Conservation (phyloP, 1,140 invertebrate species). For the Papilio dardanus region DNA sequence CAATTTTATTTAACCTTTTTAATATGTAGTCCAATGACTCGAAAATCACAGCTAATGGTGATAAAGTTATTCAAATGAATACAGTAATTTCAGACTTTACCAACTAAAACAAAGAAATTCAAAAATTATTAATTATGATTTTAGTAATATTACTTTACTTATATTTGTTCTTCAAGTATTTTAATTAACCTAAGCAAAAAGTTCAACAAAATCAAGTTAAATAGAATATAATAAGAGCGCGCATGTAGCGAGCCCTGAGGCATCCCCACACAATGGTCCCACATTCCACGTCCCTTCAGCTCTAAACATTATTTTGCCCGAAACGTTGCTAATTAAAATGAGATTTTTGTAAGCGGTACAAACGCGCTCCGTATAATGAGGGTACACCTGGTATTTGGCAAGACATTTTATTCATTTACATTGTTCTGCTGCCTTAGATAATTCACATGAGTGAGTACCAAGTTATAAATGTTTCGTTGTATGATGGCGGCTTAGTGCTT, state of each 20-base stretch:
- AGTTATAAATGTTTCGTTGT: not conserved
- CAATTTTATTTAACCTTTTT: too few species aligned
- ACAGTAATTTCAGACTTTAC: too few species aligned
- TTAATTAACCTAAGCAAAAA: not conserved
- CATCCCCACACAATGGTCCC: constrained; percentile 30
- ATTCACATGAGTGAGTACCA: not conserved
- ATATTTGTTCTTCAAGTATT: not conserved
- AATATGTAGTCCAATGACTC: too few species aligned
- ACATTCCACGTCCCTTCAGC: constrained; percentile 17
- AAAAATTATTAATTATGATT: too few species aligned
- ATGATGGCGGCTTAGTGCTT: not conserved
- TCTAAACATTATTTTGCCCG: constrained; percentile 17
- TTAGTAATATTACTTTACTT: not conserved
- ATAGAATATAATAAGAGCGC: constrained; percentile 1
- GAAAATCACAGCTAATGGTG: too few species aligned
- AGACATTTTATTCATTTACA: constrained; percentile 11
- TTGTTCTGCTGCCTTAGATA: constrained; percentile 19
- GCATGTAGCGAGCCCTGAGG: constrained; percentile 16
- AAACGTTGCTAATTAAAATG: constrained; percentile 34
- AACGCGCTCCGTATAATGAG: constrained; percentile 10
- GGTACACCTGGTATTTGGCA: constrained; percentile 19
- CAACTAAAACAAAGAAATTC: too few species aligned
- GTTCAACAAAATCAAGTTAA: constrained; percentile 11
- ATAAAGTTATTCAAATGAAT: too few species aligned
- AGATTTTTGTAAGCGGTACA: constrained; percentile 16